A percentile compares a stretch with the other conserved stretches of the same genome.
phyloP scores from a whole-genome alignment of 2,113 vertebrate species.

The Isurus oxyrinchus region DNA sequence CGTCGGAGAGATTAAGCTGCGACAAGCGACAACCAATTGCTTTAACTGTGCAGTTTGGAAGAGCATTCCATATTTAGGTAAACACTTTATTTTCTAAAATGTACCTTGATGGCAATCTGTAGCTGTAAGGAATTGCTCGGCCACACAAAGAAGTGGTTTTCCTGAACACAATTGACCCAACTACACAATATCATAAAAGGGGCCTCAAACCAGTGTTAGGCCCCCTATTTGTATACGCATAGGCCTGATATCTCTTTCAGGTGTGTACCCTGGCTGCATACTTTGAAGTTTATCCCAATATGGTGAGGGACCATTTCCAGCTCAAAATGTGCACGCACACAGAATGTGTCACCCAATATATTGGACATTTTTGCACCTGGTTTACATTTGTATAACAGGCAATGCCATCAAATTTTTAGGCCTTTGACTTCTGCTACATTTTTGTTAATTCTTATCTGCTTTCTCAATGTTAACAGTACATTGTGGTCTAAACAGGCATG shows the following conservation, averaged over 20 bases:
- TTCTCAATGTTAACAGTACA: not conserved
- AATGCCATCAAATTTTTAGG: not conserved
- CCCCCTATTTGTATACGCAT: not conserved
- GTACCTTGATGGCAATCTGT: not conserved
- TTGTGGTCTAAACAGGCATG: not conserved
- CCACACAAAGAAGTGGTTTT: not conserved
- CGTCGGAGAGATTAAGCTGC: not conserved
- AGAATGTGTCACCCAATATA: not conserved
- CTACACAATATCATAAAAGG: not conserved
- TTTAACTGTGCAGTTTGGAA: too few species aligned
- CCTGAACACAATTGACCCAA: not conserved
- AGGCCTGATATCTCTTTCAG: not conserved
- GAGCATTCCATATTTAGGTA: not conserved
- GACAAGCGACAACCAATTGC: too few species aligned
- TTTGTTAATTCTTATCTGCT: not conserved
- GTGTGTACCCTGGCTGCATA: not conserved
- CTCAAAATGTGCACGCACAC: not conserved
- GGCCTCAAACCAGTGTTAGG: not conserved
- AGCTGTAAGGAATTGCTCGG: not conserved
- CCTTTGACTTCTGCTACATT: not conserved
- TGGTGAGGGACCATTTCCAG: not conserved
- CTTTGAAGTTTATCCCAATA: not conserved
- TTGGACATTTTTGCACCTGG: not conserved
- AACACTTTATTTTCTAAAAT: not conserved
- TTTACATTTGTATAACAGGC: not conserved